These are phyloP conservation scores for Sebastes steindachneri DNA, from an alignment of 2,797 vertebrate genomes.

Conservation along the genomic window DNA sequence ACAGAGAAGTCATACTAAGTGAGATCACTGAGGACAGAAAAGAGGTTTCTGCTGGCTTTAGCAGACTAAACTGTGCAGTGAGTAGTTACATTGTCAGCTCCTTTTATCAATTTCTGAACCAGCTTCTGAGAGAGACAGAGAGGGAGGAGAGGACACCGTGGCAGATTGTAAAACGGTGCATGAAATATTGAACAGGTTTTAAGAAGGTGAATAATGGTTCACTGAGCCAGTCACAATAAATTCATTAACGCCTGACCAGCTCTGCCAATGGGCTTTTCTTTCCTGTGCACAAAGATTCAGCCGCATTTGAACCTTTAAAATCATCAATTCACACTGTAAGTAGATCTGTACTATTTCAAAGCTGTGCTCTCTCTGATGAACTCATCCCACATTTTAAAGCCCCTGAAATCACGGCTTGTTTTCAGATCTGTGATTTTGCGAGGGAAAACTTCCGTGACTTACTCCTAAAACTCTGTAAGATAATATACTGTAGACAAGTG, in stretches of 20 bases:
- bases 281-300: neutral
- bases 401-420: too few species aligned
- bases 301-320: neutral
- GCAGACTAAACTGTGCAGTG: conserved; percentile 1
- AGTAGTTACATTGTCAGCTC: conserved; percentile 25
- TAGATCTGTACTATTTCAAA: neutral
- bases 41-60: neutral
- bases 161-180: conserved; percentile 35
- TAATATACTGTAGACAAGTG: accelerated
- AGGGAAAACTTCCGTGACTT: too few species aligned
- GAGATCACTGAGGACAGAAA: conserved; percentile 12
- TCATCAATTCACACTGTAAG: neutral
- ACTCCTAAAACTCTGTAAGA: too few species aligned
- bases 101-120: conserved; percentile 36
- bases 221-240: conserved; percentile 19
- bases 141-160: neutral
- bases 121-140: conserved; percentile 31
- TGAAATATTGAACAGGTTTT: conserved; percentile 60
- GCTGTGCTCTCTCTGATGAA: neutral
- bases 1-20: neutral
- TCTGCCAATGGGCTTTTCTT: neutral
- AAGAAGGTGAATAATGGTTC: conserved; percentile 52
- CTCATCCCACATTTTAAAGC: neutral
- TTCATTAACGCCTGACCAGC: conserved; percentile 27
- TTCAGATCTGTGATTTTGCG: too few species aligned